These are phyloP conservation scores for Graphium colonna DNA, from an alignment of 2,888 invertebrate species.

Conservation along the genomic window DNA sequence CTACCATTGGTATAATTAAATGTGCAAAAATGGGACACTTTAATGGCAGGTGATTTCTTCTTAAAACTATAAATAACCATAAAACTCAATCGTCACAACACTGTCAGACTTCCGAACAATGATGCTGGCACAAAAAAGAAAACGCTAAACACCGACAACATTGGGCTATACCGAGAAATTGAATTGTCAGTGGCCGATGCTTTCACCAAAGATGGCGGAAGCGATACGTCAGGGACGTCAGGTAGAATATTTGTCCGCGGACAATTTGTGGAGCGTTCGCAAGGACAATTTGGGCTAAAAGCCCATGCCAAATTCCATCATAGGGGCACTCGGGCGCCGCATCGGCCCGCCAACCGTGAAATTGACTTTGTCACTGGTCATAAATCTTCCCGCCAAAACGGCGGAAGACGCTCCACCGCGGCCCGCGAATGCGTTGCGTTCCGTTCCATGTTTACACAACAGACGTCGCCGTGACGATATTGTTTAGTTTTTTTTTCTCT, in stretches of 20 bases:
- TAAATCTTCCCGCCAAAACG: conserved; percentile 66
- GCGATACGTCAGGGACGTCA: conserved; percentile 70
- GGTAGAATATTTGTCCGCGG: conserved; percentile 71
- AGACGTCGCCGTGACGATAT: conserved; percentile 43
- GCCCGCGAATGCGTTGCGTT: conserved; percentile 49
- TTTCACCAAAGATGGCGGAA: conserved; percentile 47
- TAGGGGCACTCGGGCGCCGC: conserved; percentile 56
- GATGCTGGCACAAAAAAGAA: not conserved
- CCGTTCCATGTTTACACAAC: conserved; percentile 73
- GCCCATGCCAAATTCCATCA: conserved; percentile 64
- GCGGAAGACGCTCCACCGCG: conserved; percentile 50
- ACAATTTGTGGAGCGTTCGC: conserved; percentile 63
- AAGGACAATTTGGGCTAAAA: conserved; percentile 70
- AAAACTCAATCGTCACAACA: not conserved
- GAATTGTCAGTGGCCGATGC: conserved; percentile 56
- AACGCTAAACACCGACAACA: conserved; percentile 13
- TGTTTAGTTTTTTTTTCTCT: conserved; percentile 40
- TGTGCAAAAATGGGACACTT: not conserved
- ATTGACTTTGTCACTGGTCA: conserved; percentile 76
- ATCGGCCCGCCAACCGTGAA: conserved; percentile 62
- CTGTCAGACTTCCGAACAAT: not conserved
- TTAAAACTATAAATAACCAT: not conserved
- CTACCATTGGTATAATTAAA: no score
- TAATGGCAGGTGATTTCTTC: not conserved
- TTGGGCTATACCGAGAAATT: conserved; percentile 51